phyloP scores from a whole-genome alignment of 2,888 invertebrate species.

The Vesta saturnalis region DNA sequence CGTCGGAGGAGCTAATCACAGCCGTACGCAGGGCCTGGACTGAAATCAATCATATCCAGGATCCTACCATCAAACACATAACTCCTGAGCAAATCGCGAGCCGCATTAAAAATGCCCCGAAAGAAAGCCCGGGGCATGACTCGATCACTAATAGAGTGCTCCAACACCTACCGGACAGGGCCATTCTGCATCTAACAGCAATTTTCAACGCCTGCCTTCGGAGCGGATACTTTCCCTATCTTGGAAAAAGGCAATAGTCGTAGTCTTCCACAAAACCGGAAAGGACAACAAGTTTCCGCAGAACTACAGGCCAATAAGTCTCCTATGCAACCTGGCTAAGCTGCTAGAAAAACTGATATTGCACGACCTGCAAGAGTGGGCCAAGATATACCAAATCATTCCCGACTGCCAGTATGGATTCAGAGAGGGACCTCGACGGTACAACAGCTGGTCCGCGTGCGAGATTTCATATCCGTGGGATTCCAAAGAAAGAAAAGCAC shows the following conservation, averaged over 20 bases:
- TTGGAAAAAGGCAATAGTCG: neutral
- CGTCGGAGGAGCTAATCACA: neutral
- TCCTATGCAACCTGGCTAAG: neutral
- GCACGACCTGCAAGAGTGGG: neutral
- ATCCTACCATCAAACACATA: neutral
- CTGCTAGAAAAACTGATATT: neutral
- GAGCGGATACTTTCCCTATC: neutral
- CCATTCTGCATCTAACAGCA: neutral
- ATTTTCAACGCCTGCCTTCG: neutral
- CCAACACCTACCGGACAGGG: neutral
- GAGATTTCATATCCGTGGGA: too few relatives aligned
- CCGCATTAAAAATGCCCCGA: neutral
- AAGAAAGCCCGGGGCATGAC: neutral
- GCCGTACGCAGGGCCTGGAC: too few relatives aligned
- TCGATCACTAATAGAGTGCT: neutral
- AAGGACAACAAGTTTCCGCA: neutral
- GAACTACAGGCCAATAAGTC: neutral
- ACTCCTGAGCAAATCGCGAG: neutral
- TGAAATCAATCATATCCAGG: too few relatives aligned
- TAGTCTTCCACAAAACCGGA: neutral
- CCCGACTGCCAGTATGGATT: slow-evolving; percentile 50
- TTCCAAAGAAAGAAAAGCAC: too few relatives aligned
- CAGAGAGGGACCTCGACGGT: slow-evolving; percentile 47
- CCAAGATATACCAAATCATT: neutral
- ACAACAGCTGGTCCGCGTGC: slow-evolving; percentile 48